Evolutionary conservation across 1,140 invertebrate species (phyloP).

Genomic region (Zaprionus taronus): DNA sequence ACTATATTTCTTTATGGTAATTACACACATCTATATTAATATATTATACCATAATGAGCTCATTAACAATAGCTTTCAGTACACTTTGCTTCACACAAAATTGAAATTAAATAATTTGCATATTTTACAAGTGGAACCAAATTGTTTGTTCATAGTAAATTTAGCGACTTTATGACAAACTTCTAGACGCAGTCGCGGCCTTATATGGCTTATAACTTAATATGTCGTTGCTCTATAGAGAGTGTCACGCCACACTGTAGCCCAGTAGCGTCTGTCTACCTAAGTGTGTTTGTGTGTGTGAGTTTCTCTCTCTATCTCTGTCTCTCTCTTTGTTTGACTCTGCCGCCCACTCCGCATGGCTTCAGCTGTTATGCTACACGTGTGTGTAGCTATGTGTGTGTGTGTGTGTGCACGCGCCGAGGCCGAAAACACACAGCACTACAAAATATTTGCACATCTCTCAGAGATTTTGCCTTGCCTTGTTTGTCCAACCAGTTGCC

Average conservation of each 20-base stretch:
- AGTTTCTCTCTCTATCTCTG: not conserved
- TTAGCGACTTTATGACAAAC: slow-evolving; percentile 1
- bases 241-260: slow-evolving; percentile 3
- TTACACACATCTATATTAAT: not conserved
- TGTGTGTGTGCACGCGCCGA: slow-evolving; percentile 34
- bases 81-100: not conserved
- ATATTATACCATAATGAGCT: not conserved
- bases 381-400: not conserved
- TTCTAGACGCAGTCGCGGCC: slow-evolving; percentile 1
- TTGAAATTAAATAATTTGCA: not conserved
- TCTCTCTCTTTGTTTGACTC: slow-evolving; percentile 3
- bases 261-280: not conserved
- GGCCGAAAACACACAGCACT: slow-evolving; percentile 29
- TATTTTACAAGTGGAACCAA: not conserved
- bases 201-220: slow-evolving; percentile 23
- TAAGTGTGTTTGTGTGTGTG: not conserved
- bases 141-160: not conserved
- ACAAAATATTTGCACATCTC: slow-evolving; percentile 53
- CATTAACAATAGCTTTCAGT: not conserved
- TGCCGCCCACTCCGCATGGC: slow-evolving; percentile 29
- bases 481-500: slow-evolving; percentile 10
- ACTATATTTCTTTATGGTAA: not conserved
- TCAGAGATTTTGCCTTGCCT: slow-evolving; percentile 22
- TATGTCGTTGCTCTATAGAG: slow-evolving; percentile 11
- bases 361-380: slow-evolving; percentile 26